These are phyloP conservation scores for Leuciscus waleckii DNA, from an alignment of 2,797 vertebrate species.

Conservation along the genomic window DNA sequence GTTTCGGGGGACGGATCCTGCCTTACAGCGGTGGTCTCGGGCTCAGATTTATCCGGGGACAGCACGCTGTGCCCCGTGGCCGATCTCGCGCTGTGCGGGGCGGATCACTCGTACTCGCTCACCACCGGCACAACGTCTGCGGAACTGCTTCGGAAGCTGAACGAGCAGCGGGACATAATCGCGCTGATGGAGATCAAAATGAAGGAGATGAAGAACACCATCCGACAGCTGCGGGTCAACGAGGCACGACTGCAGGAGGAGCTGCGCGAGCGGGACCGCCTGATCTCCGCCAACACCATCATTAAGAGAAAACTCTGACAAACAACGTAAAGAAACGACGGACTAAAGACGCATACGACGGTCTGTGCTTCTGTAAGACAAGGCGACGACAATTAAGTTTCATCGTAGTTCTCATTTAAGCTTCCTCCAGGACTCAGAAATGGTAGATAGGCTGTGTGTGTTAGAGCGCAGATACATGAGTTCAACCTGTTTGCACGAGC, in stretches of 20 bases:
- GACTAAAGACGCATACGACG: background rate
- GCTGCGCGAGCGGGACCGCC: constrained; percentile 86
- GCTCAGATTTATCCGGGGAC: constrained; percentile 53
- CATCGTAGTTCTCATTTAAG: constrained; percentile 34
- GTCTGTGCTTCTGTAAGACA: constrained; percentile 31
- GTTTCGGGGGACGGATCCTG: constrained; percentile 77
- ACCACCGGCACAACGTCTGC: constrained; percentile 93
- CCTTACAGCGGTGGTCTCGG: constrained; percentile 59
- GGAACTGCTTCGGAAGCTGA: constrained; percentile 93
- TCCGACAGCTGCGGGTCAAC: constrained; percentile 88
- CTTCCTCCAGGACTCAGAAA: constrained; percentile 19
- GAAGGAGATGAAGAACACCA: constrained; percentile 98
- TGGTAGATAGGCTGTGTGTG: constrained; percentile 29
- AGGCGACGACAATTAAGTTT: constrained; percentile 33
- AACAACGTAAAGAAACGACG: background rate
- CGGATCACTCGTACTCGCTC: constrained; percentile 94
- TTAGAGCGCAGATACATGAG: constrained; percentile 10
- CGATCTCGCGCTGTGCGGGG: constrained; percentile 70
- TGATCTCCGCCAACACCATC: constrained; percentile 74
- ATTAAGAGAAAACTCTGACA: constrained; percentile 81
- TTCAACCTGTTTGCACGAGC: background rate
- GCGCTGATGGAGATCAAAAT: constrained; percentile 98
- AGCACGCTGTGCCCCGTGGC: constrained; percentile 48
- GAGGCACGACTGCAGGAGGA: constrained; percentile 94
- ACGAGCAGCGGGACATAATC: constrained; percentile 97